Conservation (phyloP, 2,113 vertebrate species). For the Arvicanthis niloticus region DNA sequence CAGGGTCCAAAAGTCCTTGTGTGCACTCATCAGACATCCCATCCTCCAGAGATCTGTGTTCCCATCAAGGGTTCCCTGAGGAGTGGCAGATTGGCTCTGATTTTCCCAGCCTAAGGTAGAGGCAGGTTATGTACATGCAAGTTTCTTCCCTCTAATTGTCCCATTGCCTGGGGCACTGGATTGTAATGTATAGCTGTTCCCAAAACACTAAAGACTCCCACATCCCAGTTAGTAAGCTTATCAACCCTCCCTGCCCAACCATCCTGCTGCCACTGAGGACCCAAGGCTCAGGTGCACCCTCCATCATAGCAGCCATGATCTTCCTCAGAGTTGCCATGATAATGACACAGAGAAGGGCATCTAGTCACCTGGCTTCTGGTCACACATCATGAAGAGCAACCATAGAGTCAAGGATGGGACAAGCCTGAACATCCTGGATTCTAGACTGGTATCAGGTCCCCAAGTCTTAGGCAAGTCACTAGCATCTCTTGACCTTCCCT, state of each 20-base stretch:
- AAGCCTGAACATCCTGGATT: fast-evolving
- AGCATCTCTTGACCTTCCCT: no score
- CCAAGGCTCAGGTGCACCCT: neutral
- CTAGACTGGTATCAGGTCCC: neutral
- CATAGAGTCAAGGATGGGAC: fast-evolving
- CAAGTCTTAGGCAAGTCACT: fast-evolving
- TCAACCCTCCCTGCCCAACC: no score
- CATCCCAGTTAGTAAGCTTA: fast-evolving
- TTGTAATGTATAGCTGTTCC: neutral
- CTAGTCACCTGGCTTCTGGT: neutral
- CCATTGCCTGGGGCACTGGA: neutral
- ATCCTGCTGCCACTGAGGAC: no score
- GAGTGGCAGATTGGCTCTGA: neutral
- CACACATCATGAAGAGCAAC: fast-evolving
- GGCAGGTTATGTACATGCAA: fast-evolving
- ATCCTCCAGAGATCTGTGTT: no score
- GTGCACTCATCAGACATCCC: neutral
- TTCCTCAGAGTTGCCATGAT: neutral
- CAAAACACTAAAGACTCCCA: neutral
- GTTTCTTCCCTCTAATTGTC: neutral
- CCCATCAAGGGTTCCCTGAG: no score
- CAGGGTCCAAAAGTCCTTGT: neutral
- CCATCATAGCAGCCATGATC: fast-evolving
- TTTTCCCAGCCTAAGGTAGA: neutral
- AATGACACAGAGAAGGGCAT: neutral